A percentile compares a stretch with the other conserved stretches of the same genome.
phyloP scores from a whole-genome alignment of 1,140 invertebrate species.

The Chymomyza costata region DNA sequence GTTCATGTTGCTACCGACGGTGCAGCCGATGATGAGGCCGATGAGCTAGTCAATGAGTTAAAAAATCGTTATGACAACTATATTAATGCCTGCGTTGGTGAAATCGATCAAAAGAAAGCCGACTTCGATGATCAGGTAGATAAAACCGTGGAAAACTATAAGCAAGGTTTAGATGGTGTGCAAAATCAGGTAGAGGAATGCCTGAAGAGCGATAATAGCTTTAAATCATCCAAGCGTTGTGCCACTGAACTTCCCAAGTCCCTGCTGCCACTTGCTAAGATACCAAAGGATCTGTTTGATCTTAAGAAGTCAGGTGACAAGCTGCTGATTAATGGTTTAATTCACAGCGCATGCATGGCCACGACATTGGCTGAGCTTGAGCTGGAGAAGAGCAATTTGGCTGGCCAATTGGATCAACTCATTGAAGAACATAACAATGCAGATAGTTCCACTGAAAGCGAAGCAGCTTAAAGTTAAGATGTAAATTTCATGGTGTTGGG shows the following conservation, averaged over 20 bases:
- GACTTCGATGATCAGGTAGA: conserved; percentile 16
- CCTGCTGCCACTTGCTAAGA: neutral
- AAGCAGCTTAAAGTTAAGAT: too few species aligned
- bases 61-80: neutral
- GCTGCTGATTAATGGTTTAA: conserved; percentile 2
- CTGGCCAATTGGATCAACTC: conserved; percentile 9
- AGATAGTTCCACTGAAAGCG: too few species aligned
- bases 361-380: conserved; percentile 11
- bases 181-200: conserved; percentile 7
- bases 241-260: conserved; percentile 1
- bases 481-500: too few species aligned
- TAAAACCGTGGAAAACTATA: neutral
- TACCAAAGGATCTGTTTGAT: neutral
- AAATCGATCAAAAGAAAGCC: conserved; percentile 10
- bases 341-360: conserved; percentile 5
- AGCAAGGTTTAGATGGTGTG: conserved; percentile 6
- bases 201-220: neutral
- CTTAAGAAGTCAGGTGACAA: conserved; percentile 4
- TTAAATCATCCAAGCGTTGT: neutral
- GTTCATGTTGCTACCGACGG: conserved; percentile 23
- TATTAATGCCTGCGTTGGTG: conserved; percentile 13
- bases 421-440: conserved; percentile 4
- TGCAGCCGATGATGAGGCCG: conserved; percentile 5
- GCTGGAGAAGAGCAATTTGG: conserved; percentile 3
- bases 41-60: conserved; percentile 13